Evolutionary conservation across 2,888 invertebrate species (phyloP), one percentile per base, ranked within the genome.

Genomic region (Torymus auratus): DNA sequence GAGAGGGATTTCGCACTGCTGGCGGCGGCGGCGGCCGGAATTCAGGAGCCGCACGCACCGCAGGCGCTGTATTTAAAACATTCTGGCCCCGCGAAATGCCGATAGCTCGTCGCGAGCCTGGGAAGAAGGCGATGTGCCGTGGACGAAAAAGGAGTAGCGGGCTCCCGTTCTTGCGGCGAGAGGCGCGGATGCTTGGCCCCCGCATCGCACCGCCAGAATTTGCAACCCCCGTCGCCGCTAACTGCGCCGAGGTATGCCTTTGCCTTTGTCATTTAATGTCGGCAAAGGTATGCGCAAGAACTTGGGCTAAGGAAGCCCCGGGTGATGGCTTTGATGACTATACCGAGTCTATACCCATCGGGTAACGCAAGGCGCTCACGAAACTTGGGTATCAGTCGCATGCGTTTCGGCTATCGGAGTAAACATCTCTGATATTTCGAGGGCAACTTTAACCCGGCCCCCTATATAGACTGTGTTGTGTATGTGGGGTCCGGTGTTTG

Each of bases 231-330:
- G 41, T 41, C 7, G 86, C 85, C 7, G 86, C 85, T 81, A 68
- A 73, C 68, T 82, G 80, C 85, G 83, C 84, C 82, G 82, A 87
- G 91, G 90, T 90, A 91, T 91, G 88, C 91, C 90, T 90, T 90
- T 90, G 90, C 88, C 90, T 91, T 91, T 91, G 91, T 91, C 90
- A 90, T 90, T 89, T 90, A 90, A 91, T 91, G 91, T 90, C 88
- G 88, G 87, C 87, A 85, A 87, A 85, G 91, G 91, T 89, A 91
- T 91, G 90, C 41, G 41, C 86, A 84, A 87, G 87, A 86, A 87
- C 86, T 84, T 85, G 83, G 41, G 84, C 84, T 88, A 88, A 89
- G 88, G 87, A 88, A 90, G 90, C 90, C 90, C 89, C 89, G 87
- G 90, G 90, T 90, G 87, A 89, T 88, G 88, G 88, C 91, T 90